Evolutionary conservation across 2,113 vertebrate species (phyloP).

Genomic region (Nesospiza acunhae): DNA sequence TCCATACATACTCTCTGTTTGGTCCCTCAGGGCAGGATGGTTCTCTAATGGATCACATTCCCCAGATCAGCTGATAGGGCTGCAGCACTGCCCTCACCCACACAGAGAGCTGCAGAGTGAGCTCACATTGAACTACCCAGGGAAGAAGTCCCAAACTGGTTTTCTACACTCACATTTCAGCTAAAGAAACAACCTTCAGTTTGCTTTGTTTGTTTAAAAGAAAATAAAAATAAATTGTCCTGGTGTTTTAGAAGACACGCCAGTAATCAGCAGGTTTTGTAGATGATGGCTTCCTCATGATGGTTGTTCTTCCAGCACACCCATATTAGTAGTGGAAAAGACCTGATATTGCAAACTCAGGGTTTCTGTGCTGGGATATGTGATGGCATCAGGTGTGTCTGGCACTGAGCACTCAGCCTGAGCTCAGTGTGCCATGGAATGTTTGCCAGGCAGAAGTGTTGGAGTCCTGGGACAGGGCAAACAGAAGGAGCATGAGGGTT

Average conservation of each 20-base stretch:
- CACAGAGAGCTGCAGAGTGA: not conserved
- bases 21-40: not conserved
- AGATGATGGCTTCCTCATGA: not conserved
- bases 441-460: not conserved
- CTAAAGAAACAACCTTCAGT: not conserved
- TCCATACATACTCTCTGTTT: not conserved
- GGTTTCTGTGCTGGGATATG: not conserved
- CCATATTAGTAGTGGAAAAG: not conserved
- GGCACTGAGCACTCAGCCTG: not conserved
- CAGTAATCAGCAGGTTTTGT: rapidly evolving
- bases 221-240: not conserved
- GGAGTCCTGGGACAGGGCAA: not conserved
- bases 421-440: not conserved
- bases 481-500: not conserved
- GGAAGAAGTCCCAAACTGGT: not conserved
- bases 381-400: not conserved
- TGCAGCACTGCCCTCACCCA: not conserved
- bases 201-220: not conserved
- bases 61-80: not conserved
- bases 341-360: not conserved
- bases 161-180: not conserved
- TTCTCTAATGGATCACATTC: not conserved
- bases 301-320: not conserved
- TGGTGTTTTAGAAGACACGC: not conserved
- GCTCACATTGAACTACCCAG: not conserved